A percentile compares a stretch with the other conserved stretches of the same genome.
Evolutionary conservation across 1,140 invertebrate species (phyloP).

Genomic region (Polypedilum vanderplanki): DNA sequence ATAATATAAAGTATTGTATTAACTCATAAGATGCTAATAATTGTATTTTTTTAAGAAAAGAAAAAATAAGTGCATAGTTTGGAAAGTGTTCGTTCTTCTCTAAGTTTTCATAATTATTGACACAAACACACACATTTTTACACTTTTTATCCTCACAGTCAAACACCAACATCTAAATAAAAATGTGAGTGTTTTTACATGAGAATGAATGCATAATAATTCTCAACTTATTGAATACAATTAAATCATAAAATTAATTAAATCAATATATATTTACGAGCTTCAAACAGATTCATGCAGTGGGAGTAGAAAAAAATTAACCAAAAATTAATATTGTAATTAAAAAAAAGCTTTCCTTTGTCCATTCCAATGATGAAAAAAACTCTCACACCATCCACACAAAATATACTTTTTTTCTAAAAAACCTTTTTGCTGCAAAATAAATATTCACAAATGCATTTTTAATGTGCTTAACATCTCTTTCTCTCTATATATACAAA

Average conservation of each 20-base stretch:
- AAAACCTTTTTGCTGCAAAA: background rate
- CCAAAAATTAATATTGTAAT: background rate
- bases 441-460: no score
- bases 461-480: no score
- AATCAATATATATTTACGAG: constrained; percentile 20
- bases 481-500: no score
- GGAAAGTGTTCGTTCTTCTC: background rate
- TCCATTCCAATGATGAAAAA: background rate
- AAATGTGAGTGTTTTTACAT: no score
- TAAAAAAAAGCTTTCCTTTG: background rate
- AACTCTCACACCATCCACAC: background rate
- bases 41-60: constrained; percentile 26
- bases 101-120: background rate
- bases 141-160: no score
- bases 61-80: background rate
- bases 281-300: background rate
- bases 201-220: no score
- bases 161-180: no score
- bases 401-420: background rate
- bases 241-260: no score
- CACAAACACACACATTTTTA: no score
- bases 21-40: constrained; percentile 23
- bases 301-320: constrained; percentile 12
- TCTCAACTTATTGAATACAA: no score
- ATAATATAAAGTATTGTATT: constrained; percentile 5